Base-by-base conservation (phyloP, 2,888 invertebrate genomes). In the Rhagophthalmus giganteus region DNA sequence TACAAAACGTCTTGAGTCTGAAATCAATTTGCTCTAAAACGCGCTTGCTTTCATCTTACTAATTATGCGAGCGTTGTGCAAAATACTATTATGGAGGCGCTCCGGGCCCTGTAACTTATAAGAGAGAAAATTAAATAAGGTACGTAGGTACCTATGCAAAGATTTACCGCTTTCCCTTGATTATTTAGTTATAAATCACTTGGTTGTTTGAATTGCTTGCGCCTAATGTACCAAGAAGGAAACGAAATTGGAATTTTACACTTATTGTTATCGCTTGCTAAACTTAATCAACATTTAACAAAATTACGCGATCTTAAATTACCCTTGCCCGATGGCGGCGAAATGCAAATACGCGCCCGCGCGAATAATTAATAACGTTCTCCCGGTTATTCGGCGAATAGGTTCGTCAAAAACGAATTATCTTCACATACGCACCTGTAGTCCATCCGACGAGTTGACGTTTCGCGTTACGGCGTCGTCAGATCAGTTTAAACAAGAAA, bases 1-100 rank as follows among this genome's bases (percentile, higher is more conserved):
- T 55, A 38, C 50, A 55, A 57, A 58, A 58, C 55, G 54, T 58
- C 57, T 57, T 57, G 40, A 53, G 51, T 54, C 58, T 54, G 56
- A 60, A 65, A 64, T 63, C 61, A 66, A 66, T 64, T 64, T 64
- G 51, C 58, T 58, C 62, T 61, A 60, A 63, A 64, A 63, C 61
- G 62, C 61, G 64, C 58, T 63, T 55, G 61, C 65, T 67, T 67
- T 67, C 65, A 67, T 67, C 67, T 66, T 67, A 58, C 59, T 66
- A 67, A 67, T 67, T 66, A 64, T 63, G 60, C 60, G 58, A 62
- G 60, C 61, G 63, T 59, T 59, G 61, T 59, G 59, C 60, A 61
- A 66, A 65, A 67, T 67, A 64, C 58, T 61, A 63, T 65, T 66
- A 66, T 65, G 59, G 59, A 51, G 33, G 40, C 44, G 47, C 39